Conservation (phyloP, 1,140 invertebrate species). For the Sinella curviseta region DNA sequence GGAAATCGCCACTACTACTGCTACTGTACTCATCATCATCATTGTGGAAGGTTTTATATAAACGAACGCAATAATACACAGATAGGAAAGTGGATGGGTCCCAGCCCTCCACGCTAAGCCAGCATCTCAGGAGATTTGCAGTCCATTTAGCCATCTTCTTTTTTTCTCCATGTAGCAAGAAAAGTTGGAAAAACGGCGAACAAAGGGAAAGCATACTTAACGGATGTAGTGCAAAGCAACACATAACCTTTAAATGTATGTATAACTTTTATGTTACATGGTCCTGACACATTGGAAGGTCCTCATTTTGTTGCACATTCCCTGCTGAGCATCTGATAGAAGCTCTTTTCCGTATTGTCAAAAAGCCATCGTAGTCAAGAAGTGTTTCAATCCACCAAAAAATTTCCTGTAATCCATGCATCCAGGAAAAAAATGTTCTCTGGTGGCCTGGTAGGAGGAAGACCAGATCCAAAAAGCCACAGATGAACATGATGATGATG, state of each 20-base stretch:
- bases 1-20: background rate
- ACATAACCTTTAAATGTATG: background rate
- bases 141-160: constrained; percentile 20
- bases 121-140: background rate
- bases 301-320: background rate
- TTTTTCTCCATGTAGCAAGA: background rate
- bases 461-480: no score
- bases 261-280: background rate
- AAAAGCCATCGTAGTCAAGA: background rate
- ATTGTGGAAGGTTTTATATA: background rate
- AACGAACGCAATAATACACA: background rate
- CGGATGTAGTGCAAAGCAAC: background rate
- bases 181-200: background rate
- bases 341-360: background rate
- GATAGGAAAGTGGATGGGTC: background rate
- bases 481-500: no score
- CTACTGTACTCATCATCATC: background rate
- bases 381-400: background rate
- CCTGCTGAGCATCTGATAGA: constrained; percentile 7
- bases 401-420: background rate
- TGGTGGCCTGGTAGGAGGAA: no score
- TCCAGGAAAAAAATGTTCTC: background rate
- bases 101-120: background rate
- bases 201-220: background rate
- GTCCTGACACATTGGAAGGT: no score